phyloP scores from a whole-genome alignment of 2,888 invertebrate genomes.

The Hydrotaea diabolus region DNA sequence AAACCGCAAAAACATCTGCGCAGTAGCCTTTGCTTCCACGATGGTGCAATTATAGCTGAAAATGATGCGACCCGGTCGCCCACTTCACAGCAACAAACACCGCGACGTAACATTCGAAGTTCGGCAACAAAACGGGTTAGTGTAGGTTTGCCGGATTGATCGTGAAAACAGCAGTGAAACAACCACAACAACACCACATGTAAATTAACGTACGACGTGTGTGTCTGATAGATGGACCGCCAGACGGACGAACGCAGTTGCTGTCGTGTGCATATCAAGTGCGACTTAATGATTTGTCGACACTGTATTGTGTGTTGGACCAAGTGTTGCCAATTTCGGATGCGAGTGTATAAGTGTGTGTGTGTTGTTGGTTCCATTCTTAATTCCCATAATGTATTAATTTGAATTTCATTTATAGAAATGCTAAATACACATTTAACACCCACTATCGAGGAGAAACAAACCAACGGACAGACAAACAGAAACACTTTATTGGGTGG shows the following conservation, averaged over 20 bases:
- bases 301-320: neutral
- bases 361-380: neutral
- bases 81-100: slow-evolving; percentile 63
- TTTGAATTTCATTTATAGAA: slow-evolving; percentile 12
- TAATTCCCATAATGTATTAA: slow-evolving; percentile 18
- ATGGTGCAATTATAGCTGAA: slow-evolving; percentile 76
- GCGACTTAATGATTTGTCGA: slow-evolving; percentile 28
- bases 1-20: slow-evolving; percentile 76
- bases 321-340: slow-evolving; percentile 50
- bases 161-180: slow-evolving; percentile 55
- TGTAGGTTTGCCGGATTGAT: slow-evolving; percentile 79
- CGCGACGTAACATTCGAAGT: slow-evolving; percentile 73
- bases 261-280: slow-evolving; percentile 55
- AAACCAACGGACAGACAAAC: neutral
- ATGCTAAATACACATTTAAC: slow-evolving; percentile 7
- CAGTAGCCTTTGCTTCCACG: slow-evolving; percentile 79
- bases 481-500: neutral
- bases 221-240: neutral
- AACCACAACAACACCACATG: slow-evolving; percentile 29
- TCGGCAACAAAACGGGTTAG: slow-evolving; percentile 77
- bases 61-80: slow-evolving; percentile 69
- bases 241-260: slow-evolving; percentile 14
- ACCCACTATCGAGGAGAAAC: slow-evolving; percentile 13
- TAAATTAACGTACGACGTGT: slow-evolving; percentile 23
- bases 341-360: neutral